Conservation (phyloP, 2,888 invertebrate species). For the Vannuccia rotundouncinata region DNA sequence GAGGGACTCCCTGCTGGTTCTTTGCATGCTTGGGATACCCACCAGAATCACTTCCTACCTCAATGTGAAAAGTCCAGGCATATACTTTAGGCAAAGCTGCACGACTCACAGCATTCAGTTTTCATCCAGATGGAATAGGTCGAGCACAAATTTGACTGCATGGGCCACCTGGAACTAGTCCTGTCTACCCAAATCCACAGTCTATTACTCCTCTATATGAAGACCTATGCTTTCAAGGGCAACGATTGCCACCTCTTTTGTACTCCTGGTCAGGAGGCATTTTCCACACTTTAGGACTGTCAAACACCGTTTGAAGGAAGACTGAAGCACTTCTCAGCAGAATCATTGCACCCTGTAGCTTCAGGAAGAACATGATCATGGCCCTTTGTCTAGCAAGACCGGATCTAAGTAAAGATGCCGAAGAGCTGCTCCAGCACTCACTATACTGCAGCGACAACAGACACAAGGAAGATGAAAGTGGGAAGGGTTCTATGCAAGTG, state of each 20-base stretch:
- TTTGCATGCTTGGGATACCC: neutral
- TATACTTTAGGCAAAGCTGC: too few relatives aligned
- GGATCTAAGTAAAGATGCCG: neutral
- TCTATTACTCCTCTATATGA: too few relatives aligned
- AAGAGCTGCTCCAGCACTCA: neutral
- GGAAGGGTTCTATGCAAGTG: neutral
- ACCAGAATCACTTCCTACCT: neutral
- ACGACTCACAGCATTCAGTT: neutral
- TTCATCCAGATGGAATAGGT: neutral
- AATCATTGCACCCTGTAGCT: neutral
- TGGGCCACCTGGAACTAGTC: neutral
- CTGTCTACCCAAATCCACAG: too few relatives aligned
- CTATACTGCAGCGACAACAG: neutral
- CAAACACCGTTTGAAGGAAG: neutral
- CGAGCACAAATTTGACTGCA: neutral
- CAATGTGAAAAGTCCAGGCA: neutral
- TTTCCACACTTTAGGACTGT: neutral
- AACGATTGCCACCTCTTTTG: neutral
- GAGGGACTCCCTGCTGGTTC: neutral
- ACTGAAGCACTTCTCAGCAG: neutral
- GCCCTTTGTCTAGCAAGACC: neutral
- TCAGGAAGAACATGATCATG: neutral
- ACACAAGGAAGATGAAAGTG: neutral
- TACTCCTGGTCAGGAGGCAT: neutral
- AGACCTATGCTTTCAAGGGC: too few relatives aligned